These are phyloP conservation scores for Hexactinellida sp. DNA, from an alignment of 37 sponge, comb jelly and placozoan species.

Conservation along the genomic window DNA sequence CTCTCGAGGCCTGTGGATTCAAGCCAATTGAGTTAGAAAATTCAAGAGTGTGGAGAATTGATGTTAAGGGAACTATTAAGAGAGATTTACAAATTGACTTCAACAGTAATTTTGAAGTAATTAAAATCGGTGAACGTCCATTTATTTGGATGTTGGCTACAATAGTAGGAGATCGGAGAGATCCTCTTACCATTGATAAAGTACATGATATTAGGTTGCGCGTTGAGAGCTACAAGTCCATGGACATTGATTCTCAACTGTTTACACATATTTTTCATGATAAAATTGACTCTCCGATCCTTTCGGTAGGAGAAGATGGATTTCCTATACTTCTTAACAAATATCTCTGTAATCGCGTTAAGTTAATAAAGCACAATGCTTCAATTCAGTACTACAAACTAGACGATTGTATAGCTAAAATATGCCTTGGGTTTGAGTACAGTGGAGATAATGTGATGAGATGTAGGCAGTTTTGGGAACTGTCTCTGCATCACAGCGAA, in stretches of 20 bases:
- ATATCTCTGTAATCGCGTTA: neutral
- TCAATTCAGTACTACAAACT: neutral
- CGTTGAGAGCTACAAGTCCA: neutral
- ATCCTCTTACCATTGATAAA: neutral
- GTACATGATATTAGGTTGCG: neutral
- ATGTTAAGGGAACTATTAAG: neutral
- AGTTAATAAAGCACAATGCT: neutral
- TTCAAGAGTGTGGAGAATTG: neutral
- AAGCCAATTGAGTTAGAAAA: neutral
- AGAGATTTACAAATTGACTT: neutral
- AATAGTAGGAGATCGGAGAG: neutral
- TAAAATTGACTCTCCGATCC: neutral
- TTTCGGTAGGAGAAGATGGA: neutral
- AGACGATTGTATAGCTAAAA: neutral
- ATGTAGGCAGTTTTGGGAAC: neutral
- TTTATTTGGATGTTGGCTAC: conserved; percentile 10
- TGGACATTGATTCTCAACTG: neutral
- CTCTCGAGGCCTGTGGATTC: neutral
- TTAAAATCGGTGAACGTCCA: neutral
- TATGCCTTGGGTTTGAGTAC: neutral
- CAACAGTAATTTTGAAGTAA: neutral
- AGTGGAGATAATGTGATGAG: neutral
- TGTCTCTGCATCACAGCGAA: neutral
- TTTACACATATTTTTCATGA: neutral
- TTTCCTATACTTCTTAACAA: neutral